Conservation (phyloP, 2,888 invertebrate genomes). For the Calameuta pallipes region DNA sequence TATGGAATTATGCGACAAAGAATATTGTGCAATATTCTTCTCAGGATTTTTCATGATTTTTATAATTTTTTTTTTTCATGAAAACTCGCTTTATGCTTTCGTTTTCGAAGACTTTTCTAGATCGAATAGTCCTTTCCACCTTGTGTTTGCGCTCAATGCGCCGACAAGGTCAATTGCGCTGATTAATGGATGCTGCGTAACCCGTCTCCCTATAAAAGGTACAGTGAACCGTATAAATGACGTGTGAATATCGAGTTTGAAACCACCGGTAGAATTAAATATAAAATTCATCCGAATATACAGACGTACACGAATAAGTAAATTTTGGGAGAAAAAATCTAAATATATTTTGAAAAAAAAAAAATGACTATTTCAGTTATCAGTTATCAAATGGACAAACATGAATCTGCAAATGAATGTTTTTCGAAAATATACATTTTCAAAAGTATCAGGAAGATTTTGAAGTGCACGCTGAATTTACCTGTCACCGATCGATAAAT, state of each 20-base stretch:
- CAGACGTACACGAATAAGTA: background rate
- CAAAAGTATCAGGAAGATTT: background rate
- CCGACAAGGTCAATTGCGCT: background rate
- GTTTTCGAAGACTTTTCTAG: background rate
- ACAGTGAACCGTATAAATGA: background rate
- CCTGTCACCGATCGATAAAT: background rate
- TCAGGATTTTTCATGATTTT: background rate
- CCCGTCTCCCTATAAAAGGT: background rate
- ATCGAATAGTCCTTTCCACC: background rate
- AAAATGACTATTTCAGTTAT: background rate
- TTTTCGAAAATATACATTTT: background rate
- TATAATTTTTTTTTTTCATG: background rate
- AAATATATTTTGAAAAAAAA: no score
- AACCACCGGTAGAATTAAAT: background rate
- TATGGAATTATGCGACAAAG: background rate
- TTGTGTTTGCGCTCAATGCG: background rate
- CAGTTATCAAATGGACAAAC: background rate
- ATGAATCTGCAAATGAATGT: background rate
- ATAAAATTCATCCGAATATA: background rate
- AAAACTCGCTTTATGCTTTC: background rate
- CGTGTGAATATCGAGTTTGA: background rate
- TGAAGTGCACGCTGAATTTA: background rate
- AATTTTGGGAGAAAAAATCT: background rate
- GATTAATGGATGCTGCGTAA: background rate
- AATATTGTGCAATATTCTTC: background rate